phyloP scores from a whole-genome alignment of 1,140 invertebrate genomes.

The Drosophila melanica region DNA sequence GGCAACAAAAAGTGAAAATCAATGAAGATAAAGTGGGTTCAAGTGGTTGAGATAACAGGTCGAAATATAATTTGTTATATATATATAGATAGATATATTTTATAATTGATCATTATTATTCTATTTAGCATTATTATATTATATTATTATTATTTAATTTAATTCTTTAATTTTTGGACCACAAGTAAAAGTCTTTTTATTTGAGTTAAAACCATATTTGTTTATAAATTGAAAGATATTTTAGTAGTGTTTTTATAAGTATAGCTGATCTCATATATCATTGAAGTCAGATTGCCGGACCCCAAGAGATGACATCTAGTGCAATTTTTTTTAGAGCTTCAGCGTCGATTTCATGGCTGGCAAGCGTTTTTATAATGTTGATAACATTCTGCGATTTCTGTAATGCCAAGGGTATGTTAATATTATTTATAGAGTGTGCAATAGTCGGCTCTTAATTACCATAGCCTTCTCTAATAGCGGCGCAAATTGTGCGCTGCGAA shows the following conservation, averaged over 20 bases:
- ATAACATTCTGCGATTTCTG: constrained; percentile 59
- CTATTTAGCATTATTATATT: no score
- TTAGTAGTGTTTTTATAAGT: no score
- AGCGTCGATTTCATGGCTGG: constrained; percentile 58
- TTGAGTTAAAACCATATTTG: no score
- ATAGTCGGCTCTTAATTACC: constrained; percentile 59
- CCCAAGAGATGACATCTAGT: constrained; percentile 75
- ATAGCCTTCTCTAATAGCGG: constrained; percentile 55
- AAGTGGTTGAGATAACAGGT: neutral
- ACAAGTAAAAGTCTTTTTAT: no score
- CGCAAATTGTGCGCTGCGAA: constrained; percentile 60
- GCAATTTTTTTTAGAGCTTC: constrained; percentile 59
- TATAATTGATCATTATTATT: no score
- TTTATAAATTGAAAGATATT: no score
- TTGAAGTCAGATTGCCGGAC: constrained; percentile 36
- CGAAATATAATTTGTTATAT: no score
- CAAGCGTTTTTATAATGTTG: constrained; percentile 54
- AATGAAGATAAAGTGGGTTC: no score
- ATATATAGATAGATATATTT: no score
- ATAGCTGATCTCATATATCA: no score
- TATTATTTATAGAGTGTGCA: neutral
- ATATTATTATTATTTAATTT: no score
- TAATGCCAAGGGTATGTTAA: constrained; percentile 10
- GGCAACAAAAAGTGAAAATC: neutral
- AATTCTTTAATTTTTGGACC: no score